Evolutionary conservation across 1,140 invertebrate genomes (phyloP).

Genomic region (Catajapyx aquilonaris): DNA sequence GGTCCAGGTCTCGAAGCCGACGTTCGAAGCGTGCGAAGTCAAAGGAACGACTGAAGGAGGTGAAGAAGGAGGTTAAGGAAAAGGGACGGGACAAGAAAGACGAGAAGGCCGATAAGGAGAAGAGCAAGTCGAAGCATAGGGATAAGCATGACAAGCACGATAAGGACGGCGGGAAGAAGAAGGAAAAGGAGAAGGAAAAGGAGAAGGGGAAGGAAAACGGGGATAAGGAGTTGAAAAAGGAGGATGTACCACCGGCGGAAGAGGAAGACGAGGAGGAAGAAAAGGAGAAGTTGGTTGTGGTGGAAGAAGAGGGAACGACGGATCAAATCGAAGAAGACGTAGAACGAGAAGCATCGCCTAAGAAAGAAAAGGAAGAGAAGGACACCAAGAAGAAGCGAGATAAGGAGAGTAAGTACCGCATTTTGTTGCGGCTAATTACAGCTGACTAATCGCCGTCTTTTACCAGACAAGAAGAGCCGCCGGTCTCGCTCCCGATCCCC

Average conservation of each 20-base stretch:
- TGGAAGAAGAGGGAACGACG: no score
- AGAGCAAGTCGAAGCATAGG: slow-evolving; percentile 21
- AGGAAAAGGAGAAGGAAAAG: slow-evolving; percentile 6
- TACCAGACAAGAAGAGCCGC: no score
- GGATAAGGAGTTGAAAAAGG: background rate
- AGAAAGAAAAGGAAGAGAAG: no score
- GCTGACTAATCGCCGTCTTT: no score
- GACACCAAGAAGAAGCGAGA: no score
- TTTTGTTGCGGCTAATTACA: no score
- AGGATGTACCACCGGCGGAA: background rate
- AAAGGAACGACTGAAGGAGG: slow-evolving; percentile 22
- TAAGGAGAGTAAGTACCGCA: no score
- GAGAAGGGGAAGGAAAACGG: slow-evolving; percentile 3
- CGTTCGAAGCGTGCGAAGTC: background rate
- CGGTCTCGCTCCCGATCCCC: no score
- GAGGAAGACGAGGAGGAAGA: background rate
- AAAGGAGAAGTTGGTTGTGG: background rate
- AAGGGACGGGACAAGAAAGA: slow-evolving; percentile 21
- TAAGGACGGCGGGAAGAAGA: slow-evolving; percentile 2
- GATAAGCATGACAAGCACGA: slow-evolving; percentile 7
- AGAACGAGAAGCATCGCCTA: no score
- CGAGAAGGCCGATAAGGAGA: slow-evolving; percentile 19
- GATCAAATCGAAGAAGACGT: no score
- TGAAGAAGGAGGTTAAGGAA: slow-evolving; percentile 13
- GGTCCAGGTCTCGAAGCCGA: slow-evolving; percentile 17